Evolutionary conservation across 2,888 invertebrate genomes (phyloP).

Genomic region (Proisotoma minuta): DNA sequence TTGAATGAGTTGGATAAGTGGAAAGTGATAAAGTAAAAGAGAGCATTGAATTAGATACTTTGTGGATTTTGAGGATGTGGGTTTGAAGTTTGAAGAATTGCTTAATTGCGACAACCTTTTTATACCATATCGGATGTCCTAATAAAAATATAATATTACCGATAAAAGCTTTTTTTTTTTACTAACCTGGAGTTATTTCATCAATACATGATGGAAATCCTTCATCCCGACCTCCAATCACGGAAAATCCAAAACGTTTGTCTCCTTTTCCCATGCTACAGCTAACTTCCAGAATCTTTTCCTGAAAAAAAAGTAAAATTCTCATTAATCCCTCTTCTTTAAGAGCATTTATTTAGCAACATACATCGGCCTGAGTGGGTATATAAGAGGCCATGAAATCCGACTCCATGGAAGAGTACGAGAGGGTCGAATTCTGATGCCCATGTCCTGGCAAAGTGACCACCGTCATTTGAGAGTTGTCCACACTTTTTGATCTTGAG

Average conservation of each 20-base stretch:
- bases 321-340: constrained; percentile 3
- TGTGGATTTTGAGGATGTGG: too few relatives aligned
- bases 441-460: constrained; percentile 10
- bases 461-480: constrained; percentile 14
- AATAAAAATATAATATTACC: too few relatives aligned
- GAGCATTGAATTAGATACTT: too few relatives aligned
- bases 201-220: constrained; percentile 52
- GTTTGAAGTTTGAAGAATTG: too few relatives aligned
- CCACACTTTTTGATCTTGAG: constrained; percentile 30
- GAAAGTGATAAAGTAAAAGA: too few relatives aligned
- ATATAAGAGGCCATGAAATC: constrained; percentile 26
- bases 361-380: constrained; percentile 34
- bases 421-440: constrained; percentile 33
- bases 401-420: constrained; percentile 36
- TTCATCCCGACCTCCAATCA: constrained; percentile 53
- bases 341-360: constrained; percentile 10
- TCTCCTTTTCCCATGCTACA: constrained; percentile 49
- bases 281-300: constrained; percentile 43
- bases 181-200: constrained; percentile 51
- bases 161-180: too few relatives aligned
- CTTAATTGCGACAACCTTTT: too few relatives aligned
- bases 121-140: too few relatives aligned
- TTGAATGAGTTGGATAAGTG: too few relatives aligned
- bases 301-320: constrained; percentile 20
- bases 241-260: constrained; percentile 52